Percentiles rank a stretch among this genome's conserved stretches.
Evolutionary conservation across 2,113 vertebrate genomes (phyloP).

Genomic region (Catharus minimus): DNA sequence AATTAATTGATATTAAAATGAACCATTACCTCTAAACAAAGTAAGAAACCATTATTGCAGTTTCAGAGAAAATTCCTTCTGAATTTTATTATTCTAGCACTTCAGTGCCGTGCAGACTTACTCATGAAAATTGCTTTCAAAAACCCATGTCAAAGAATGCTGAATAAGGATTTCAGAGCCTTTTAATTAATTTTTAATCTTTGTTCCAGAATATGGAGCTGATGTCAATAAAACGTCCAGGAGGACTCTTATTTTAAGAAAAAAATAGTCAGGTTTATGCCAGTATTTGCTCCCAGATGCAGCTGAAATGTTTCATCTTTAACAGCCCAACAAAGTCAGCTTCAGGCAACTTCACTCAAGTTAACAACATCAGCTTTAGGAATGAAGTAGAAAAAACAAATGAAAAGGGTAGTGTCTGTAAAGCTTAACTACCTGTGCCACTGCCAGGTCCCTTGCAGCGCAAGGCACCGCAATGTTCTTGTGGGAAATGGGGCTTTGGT

Average conservation of each 20-base stretch:
- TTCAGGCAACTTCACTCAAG: not conserved
- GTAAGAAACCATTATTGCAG: not conserved
- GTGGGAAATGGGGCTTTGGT: not conserved
- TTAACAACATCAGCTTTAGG: not conserved
- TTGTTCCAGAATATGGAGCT: not conserved
- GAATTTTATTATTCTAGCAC: not conserved
- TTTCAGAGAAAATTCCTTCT: not conserved
- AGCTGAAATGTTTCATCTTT: slow-evolving; percentile 1
- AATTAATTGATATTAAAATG: not conserved
- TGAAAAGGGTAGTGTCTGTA: not conserved
- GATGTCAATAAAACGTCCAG: not conserved
- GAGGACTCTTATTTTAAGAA: not conserved
- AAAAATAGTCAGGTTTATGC: not conserved
- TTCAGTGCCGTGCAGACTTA: not conserved
- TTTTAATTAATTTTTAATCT: slow-evolving; percentile 19
- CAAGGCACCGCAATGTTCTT: fast-evolving
- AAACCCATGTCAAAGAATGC: not conserved
- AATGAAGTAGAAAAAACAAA: not conserved
- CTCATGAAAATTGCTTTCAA: not conserved
- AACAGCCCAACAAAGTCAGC: not conserved
- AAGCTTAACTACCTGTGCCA: not conserved
- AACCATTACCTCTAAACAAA: not conserved
- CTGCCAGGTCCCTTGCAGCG: not conserved
- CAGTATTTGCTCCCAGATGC: not conserved
- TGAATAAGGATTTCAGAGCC: not conserved